Evolutionary conservation across 23 tunicate species (phyloP), one percentile per base, ranked within the genome.

Genomic region (Clavelina lepadiformis): DNA sequence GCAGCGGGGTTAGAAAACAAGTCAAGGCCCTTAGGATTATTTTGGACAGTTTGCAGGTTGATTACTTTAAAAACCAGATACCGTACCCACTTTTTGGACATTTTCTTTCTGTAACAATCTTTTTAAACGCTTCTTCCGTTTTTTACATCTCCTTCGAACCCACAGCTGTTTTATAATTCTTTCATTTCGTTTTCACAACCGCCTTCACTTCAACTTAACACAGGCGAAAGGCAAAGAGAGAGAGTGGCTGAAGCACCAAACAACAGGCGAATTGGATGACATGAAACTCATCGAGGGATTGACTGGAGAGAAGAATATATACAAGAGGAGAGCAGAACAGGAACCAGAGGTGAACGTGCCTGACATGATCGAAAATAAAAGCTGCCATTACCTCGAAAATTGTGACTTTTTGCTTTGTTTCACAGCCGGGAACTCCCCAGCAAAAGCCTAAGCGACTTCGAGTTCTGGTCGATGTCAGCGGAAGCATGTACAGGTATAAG

Each of bases 401-500:
- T 11, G 11, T 11, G 49, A 11, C 49, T 41, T 41, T 41, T 41
- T 41, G 15, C 15, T 41, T 41, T 41, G 15, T 34, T 63, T 65
- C 61, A 30, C 54, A 86, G 95, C 95, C 95, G 33, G 95, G 95
- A 49, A 79, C 71, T 13, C 95, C 95, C 3, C 95, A 88, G 65
- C 78, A 88, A 52, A 88, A 88, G 51, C 96, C 96, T 28, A 88
- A 88, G 61, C 69, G 81, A 29, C 46, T 88, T 22, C 71, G 82
- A 25, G 32, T 88, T 19, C 77, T 82, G 45, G 88, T 75, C 31
- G 96, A 88, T 61, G 88, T 80, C 55, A 80, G 88, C 63, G 96
- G 88, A 3, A 80, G 88, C 35, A 88, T 88, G 96, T 88, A 88
- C 78, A 68, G 95, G 95, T 86, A n/a, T n/a, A n/a, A n/a, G n/a